Percentiles rank a stretch among this genome's conserved stretches.
These are phyloP conservation scores for Pelochelys cantorii DNA, from an alignment of 2,797 vertebrate species.

Conservation along the genomic window DNA sequence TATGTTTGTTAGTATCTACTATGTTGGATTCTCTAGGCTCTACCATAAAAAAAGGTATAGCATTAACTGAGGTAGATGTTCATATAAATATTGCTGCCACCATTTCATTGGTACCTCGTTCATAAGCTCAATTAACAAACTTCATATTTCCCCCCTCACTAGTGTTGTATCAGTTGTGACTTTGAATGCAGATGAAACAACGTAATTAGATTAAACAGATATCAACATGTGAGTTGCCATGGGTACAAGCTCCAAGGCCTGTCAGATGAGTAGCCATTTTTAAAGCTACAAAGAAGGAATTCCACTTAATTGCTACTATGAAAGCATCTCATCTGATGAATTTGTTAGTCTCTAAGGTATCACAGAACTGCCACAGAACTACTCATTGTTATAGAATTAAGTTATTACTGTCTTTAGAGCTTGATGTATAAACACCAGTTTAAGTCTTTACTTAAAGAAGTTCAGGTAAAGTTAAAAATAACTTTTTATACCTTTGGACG, in stretches of 20 bases:
- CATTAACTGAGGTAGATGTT: neutral
- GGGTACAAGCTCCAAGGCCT: neutral
- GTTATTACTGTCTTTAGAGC: neutral
- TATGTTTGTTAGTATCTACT: neutral
- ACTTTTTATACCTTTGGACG: neutral
- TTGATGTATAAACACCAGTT: neutral
- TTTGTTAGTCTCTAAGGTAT: too few relatives aligned
- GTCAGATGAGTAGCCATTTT: neutral
- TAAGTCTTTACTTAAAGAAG: neutral
- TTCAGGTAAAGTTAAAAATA: neutral
- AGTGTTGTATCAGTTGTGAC: neutral
- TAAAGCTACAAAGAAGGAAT: neutral
- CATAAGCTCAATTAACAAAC: neutral
- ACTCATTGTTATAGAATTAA: neutral
- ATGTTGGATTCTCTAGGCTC: neutral
- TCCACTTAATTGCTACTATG: neutral
- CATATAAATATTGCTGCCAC: neutral
- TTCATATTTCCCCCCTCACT: neutral
- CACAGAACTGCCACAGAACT: too few relatives aligned
- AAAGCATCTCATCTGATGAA: neutral
- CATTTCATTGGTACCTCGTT: neutral
- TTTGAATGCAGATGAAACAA: neutral
- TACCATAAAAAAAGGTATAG: neutral
- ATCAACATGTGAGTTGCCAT: neutral
- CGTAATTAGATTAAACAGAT: neutral